Percentiles rank a stretch among this genome's conserved stretches.
Evolutionary conservation across 2,888 invertebrate genomes (phyloP).

Genomic region (Linnaemya vulpina): DNA sequence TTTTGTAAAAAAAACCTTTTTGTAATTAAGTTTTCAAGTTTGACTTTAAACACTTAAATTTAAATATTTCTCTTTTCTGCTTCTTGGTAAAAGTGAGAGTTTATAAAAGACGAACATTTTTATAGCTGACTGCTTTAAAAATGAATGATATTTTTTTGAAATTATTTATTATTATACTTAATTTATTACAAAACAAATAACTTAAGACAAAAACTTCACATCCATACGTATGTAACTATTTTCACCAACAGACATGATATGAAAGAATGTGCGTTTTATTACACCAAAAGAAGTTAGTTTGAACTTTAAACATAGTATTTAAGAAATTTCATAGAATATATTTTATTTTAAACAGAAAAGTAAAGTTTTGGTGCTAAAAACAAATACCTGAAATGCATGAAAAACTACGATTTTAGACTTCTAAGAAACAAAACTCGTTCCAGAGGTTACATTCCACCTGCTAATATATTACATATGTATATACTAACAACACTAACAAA

Average conservation of each 20-base stretch:
- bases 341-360: not conserved
- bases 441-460: no score
- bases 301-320: not conserved
- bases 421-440: not conserved
- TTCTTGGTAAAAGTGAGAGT: slow-evolving; percentile 64
- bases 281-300: not conserved
- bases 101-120: slow-evolving; percentile 27
- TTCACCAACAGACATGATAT: not conserved
- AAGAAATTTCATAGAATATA: not conserved
- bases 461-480: not conserved
- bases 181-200: slow-evolving; percentile 20
- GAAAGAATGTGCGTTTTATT: not conserved
- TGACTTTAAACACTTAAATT: not conserved
- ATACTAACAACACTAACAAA: not conserved
- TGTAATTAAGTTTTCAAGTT: slow-evolving; percentile 49
- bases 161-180: slow-evolving; percentile 1
- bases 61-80: slow-evolving; percentile 1
- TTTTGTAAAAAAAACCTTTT: slow-evolving; percentile 26
- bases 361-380: not conserved
- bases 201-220: slow-evolving; percentile 32
- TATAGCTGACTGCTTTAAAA: not conserved
- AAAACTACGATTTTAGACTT: no score
- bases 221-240: not conserved
- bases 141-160: slow-evolving; percentile 5
- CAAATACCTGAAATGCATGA: not conserved